A percentile compares a stretch with the other conserved stretches of the same genome.
Evolutionary conservation across 1,140 invertebrate genomes (phyloP).

Genomic region (Aphis craccivora): DNA sequence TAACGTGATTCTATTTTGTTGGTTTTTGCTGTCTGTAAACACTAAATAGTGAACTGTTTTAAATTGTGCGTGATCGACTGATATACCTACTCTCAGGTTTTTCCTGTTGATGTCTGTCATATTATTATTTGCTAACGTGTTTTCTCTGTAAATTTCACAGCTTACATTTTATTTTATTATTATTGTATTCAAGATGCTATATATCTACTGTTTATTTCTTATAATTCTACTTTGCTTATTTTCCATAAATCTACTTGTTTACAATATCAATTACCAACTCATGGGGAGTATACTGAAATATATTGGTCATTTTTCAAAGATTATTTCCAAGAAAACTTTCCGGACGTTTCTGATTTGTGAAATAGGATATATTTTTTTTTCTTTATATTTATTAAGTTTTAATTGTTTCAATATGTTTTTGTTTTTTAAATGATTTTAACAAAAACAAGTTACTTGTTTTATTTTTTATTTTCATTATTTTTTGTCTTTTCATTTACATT

Average conservation of each 20-base stretch:
- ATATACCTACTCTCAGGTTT: background rate
- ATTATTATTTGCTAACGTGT: background rate
- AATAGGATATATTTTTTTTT: background rate
- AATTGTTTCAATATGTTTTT: too few species aligned
- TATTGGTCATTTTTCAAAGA: background rate
- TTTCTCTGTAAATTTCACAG: background rate
- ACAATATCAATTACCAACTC: background rate
- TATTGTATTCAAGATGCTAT: background rate
- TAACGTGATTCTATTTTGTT: background rate
- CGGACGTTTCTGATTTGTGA: background rate
- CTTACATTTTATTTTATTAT: constrained; percentile 4
- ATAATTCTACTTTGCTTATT: background rate
- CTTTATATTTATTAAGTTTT: too few species aligned
- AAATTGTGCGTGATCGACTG: background rate
- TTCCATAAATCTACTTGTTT: background rate
- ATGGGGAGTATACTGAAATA: background rate
- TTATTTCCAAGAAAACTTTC: background rate
- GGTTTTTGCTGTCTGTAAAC: background rate
- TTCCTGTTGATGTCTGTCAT: background rate
- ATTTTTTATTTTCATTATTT: too few species aligned
- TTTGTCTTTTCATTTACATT: too few species aligned
- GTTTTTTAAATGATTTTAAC: too few species aligned
- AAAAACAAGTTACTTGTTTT: too few species aligned
- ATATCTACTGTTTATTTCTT: background rate
- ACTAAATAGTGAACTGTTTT: background rate